Evolutionary conservation across 2,888 invertebrate species (phyloP).

Genomic region (Odontocolon sp.): DNA sequence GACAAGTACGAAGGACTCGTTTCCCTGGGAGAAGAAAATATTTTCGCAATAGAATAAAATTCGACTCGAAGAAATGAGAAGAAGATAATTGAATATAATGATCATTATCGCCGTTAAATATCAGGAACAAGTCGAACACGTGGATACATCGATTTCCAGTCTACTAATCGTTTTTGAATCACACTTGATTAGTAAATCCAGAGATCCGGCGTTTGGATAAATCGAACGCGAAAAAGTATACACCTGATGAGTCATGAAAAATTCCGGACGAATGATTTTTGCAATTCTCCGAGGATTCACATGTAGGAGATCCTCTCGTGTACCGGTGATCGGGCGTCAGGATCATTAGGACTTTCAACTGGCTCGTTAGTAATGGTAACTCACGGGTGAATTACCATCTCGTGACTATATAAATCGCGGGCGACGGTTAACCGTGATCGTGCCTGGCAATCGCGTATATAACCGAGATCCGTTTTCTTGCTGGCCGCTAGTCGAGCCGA

Average conservation of each 20-base stretch:
- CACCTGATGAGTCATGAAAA: slow-evolving; percentile 23
- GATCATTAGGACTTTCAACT: slow-evolving; percentile 47
- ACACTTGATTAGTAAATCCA: slow-evolving; percentile 8
- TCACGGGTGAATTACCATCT: slow-evolving; percentile 58
- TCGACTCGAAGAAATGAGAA: slow-evolving; percentile 8
- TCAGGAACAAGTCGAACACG: neutral
- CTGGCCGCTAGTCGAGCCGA: slow-evolving; percentile 5
- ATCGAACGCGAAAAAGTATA: neutral
- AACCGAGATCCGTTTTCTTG: slow-evolving; percentile 37
- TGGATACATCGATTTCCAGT: slow-evolving; percentile 27
- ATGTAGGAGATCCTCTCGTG: neutral
- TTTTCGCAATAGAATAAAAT: slow-evolving; percentile 9
- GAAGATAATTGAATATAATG: slow-evolving; percentile 16
- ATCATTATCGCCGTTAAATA: neutral
- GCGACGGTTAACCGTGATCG: slow-evolving; percentile 8
- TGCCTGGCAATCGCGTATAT: slow-evolving; percentile 5
- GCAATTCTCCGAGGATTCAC: slow-evolving; percentile 26
- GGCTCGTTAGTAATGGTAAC: slow-evolving; percentile 41
- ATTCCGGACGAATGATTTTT: slow-evolving; percentile 35
- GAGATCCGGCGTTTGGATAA: slow-evolving; percentile 28
- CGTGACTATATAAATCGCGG: slow-evolving; percentile 59
- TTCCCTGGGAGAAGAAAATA: slow-evolving; percentile 21
- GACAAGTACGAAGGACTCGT: slow-evolving; percentile 40
- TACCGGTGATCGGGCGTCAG: slow-evolving; percentile 22
- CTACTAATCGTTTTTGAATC: slow-evolving; percentile 28